phyloP scores from a whole-genome alignment of 2,113 vertebrate species.

The Hyaena hyaena region DNA sequence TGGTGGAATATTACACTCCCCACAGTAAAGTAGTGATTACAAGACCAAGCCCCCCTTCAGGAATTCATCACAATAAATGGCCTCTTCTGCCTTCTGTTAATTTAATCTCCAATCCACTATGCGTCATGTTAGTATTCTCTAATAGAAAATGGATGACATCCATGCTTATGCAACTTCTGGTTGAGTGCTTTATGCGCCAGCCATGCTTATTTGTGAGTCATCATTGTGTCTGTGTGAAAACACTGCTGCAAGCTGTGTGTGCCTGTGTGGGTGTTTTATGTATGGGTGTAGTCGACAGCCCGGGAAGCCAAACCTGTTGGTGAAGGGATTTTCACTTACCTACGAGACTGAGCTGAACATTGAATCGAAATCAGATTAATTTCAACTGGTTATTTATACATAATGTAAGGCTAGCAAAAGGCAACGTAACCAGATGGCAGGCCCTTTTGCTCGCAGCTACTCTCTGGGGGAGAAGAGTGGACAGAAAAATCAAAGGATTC shows the following conservation, averaged over 20 bases:
- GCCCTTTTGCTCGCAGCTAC: neutral
- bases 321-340: slow-evolving; percentile 72
- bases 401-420: neutral
- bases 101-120: slow-evolving; percentile 16
- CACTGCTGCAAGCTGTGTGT: slow-evolving; percentile 64
- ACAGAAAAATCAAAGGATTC: neutral
- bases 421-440: neutral
- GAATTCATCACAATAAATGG: slow-evolving; percentile 59
- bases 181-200: slow-evolving; percentile 41
- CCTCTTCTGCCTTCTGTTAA: slow-evolving; percentile 38
- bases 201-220: slow-evolving; percentile 72
- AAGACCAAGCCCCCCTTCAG: neutral
- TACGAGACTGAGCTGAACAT: slow-evolving; percentile 47
- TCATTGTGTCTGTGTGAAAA: slow-evolving; percentile 74
- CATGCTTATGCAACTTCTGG: slow-evolving; percentile 57
- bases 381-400: slow-evolving; percentile 24
- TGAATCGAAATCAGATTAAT: slow-evolving; percentile 43
- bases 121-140: neutral
- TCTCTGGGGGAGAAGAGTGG: neutral
- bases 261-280: slow-evolving; percentile 75
- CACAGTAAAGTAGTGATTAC: neutral
- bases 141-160: slow-evolving; percentile 44
- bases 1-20: neutral
- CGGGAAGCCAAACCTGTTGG: slow-evolving; percentile 75
- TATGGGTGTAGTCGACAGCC: slow-evolving; percentile 68